Evolutionary conservation across 2,888 invertebrate genomes (phyloP).

Genomic region (Macaria notata): DNA sequence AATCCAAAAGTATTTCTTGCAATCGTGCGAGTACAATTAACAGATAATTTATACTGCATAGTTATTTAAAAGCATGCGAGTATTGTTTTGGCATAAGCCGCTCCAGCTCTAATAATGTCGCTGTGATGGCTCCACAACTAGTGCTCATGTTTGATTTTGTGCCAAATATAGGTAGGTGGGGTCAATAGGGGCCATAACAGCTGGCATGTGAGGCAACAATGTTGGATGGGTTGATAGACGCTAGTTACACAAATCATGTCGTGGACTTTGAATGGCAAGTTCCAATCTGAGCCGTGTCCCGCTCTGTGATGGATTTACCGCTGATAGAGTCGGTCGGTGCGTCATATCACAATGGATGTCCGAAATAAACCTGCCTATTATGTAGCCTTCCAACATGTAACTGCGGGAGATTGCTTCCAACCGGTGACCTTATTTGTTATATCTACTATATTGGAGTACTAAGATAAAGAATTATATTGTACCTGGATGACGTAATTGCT

Average conservation of each 20-base stretch:
- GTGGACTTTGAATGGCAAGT: slow-evolving; percentile 33
- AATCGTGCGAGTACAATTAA: no score
- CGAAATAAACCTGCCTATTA: slow-evolving; percentile 17
- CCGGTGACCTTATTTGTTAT: background rate
- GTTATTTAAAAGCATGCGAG: slow-evolving; percentile 2
- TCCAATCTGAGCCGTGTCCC: slow-evolving; percentile 35
- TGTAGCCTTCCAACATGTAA: slow-evolving; percentile 5
- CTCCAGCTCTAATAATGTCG: slow-evolving; percentile 20
- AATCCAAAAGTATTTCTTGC: no score
- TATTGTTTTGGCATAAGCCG: slow-evolving; percentile 16
- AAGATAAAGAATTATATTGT: no score
- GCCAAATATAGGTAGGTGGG: slow-evolving; percentile 36
- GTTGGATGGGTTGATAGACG: slow-evolving; percentile 29
- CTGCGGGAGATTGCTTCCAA: background rate
- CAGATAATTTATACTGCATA: no score
- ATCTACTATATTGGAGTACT: background rate
- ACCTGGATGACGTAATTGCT: no score
- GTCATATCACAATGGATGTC: slow-evolving; percentile 26
- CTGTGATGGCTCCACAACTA: slow-evolving; percentile 33
- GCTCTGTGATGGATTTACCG: slow-evolving; percentile 37
- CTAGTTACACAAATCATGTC: slow-evolving; percentile 35
- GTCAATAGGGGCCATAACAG: slow-evolving; percentile 18
- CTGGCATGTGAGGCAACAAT: slow-evolving; percentile 15
- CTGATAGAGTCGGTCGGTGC: slow-evolving; percentile 26
- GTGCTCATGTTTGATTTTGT: slow-evolving; percentile 38